phyloP scores from a whole-genome alignment of 2,888 invertebrate genomes.

The Ormyrus pomaceus region DNA sequence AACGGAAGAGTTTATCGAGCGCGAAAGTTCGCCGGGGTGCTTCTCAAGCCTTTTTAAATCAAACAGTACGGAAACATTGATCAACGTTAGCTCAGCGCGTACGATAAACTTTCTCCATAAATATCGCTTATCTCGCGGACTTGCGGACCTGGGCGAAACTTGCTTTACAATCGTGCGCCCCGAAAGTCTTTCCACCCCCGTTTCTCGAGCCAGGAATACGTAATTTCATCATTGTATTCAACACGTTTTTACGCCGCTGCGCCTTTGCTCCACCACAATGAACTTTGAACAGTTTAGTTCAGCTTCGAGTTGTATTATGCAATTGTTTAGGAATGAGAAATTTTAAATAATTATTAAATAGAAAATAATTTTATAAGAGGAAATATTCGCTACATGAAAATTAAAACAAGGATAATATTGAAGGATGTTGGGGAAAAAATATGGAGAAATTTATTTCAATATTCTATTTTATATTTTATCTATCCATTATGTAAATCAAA shows the following conservation, averaged over 20 bases:
- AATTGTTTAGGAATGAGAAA: too few species aligned
- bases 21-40: conserved; percentile 53
- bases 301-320: neutral
- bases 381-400: too few species aligned
- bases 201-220: conserved; percentile 40
- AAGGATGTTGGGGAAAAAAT: too few species aligned
- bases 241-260: neutral
- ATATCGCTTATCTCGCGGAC: conserved; percentile 56
- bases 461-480: too few species aligned
- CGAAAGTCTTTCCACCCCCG: conserved; percentile 2
- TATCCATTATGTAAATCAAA: too few species aligned
- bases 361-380: too few species aligned
- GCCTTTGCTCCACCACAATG: neutral
- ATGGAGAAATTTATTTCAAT: too few species aligned
- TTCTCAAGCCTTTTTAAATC: conserved; percentile 57
- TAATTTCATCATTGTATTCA: conserved; percentile 32
- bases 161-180: conserved; percentile 33
- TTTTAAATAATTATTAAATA: too few species aligned
- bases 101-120: conserved; percentile 56
- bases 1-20: conserved; percentile 58
- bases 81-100: conserved; percentile 53
- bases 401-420: too few species aligned
- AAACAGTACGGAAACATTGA: conserved; percentile 57
- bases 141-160: conserved; percentile 46
- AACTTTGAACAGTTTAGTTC: neutral